Conservation (phyloP, 2,797 vertebrate genomes). For the Cuniculus paca region DNA sequence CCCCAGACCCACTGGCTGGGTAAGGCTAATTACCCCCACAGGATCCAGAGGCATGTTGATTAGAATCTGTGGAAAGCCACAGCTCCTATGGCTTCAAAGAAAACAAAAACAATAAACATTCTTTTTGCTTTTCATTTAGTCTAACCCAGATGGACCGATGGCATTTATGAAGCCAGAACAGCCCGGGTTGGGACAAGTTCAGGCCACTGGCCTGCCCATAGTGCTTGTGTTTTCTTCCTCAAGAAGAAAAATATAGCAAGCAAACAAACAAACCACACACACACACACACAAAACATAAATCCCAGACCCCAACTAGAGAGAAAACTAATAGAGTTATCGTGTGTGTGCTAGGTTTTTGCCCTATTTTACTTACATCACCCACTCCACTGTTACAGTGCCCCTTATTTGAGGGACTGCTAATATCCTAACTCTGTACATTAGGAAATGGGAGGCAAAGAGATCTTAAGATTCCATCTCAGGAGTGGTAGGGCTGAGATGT, state of each 20-base stretch:
- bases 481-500: background rate
- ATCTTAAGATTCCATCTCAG: background rate
- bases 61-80: constrained; percentile 64
- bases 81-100: constrained; percentile 45
- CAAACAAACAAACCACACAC: background rate
- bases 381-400: background rate
- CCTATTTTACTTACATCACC: background rate
- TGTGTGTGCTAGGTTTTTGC: background rate
- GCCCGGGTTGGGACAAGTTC: background rate
- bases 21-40: constrained; percentile 70
- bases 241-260: background rate
- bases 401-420: background rate
- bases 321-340: background rate
- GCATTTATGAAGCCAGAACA: constrained; percentile 14
- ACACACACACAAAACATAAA: background rate
- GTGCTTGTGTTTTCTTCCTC: background rate
- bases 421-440: background rate
- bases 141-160: background rate
- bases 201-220: background rate
- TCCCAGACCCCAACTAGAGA: background rate
- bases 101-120: constrained; percentile 66
- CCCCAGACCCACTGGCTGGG: constrained; percentile 39
- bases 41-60: constrained; percentile 51
- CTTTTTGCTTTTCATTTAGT: background rate
- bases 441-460: background rate